Evolutionary conservation across 1,140 invertebrate genomes (phyloP).

Genomic region (Steinernema khuongi): DNA sequence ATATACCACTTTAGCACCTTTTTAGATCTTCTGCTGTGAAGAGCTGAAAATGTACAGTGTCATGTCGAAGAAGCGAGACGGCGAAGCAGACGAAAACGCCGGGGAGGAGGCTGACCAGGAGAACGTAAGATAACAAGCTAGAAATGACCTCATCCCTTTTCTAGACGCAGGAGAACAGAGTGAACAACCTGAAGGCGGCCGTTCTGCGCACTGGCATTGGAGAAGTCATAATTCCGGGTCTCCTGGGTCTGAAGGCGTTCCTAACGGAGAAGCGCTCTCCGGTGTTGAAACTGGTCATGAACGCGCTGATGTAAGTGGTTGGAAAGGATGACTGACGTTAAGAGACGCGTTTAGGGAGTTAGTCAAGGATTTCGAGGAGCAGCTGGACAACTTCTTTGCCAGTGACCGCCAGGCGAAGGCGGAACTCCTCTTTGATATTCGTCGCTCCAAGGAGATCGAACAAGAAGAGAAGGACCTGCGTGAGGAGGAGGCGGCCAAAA

Average conservation of each 20-base stretch:
- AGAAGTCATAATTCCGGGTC: conserved; percentile 19
- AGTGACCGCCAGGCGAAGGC: conserved; percentile 20
- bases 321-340: background rate
- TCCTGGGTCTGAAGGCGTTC: conserved; percentile 15
- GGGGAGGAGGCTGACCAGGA: conserved; percentile 20
- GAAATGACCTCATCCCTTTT: background rate
- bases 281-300: conserved; percentile 20
- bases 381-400: conserved; percentile 16
- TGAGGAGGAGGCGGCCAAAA: background rate
- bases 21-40: conserved; percentile 30
- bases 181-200: conserved; percentile 22
- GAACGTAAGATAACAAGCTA: background rate
- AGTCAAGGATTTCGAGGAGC: conserved; percentile 21
- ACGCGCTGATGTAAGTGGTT: conserved; percentile 14
- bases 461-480: background rate
- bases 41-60: conserved; percentile 24
- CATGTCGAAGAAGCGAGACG: conserved; percentile 18
- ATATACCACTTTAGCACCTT: background rate
- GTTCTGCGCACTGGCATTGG: conserved; percentile 21
- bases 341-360: background rate
- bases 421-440: conserved; percentile 20
- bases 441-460: conserved; percentile 13
- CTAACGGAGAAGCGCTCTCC: conserved; percentile 25
- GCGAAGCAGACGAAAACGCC: conserved; percentile 21
- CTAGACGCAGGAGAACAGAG: background rate